These are phyloP conservation scores for Triplophysa tibetana DNA, from an alignment of 2,113 vertebrate species.

Conservation along the genomic window DNA sequence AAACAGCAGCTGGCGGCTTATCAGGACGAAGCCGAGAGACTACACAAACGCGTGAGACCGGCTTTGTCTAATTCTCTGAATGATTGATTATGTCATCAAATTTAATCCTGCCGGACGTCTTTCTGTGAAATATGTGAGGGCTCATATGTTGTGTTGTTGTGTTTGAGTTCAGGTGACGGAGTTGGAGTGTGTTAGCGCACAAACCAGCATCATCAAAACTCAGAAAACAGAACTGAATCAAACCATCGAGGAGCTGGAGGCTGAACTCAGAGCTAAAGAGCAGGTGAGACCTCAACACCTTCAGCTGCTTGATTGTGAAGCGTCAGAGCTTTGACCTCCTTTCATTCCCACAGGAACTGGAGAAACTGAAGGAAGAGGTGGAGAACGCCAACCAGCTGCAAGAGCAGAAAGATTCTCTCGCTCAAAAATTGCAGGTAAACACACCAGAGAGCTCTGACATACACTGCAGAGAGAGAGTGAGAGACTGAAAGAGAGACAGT, in stretches of 20 bases:
- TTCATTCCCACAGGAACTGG: conserved; percentile 82
- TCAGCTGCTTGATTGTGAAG: no score
- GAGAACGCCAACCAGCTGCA: conserved; percentile 87
- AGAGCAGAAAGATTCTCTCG: conserved; percentile 83
- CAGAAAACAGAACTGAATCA: conserved; percentile 95
- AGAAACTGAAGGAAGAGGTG: conserved; percentile 89
- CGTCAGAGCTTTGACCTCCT: neutral
- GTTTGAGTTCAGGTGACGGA: conserved; percentile 85
- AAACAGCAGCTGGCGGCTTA: conserved; percentile 95
- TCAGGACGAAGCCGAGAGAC: conserved; percentile 94
- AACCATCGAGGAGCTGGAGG: conserved; percentile 93
- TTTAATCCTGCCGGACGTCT: neutral
- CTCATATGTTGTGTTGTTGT: conserved; percentile 42
- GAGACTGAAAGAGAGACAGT: no score
- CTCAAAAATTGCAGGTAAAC: conserved; percentile 86
- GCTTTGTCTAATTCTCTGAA: no score
- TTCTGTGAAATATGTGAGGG: neutral
- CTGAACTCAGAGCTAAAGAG: conserved; percentile 87
- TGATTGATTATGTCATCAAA: no score
- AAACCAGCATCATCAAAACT: conserved; percentile 87
- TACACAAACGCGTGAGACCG: conserved; percentile 85
- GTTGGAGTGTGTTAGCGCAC: conserved; percentile 93
- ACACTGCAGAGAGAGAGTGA: no score
- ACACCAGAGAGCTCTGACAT: neutral
- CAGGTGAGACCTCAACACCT: conserved; percentile 69